Percentiles rank a stretch among this genome's conserved stretches.
These are phyloP conservation scores for Chanos chanos DNA, from an alignment of 2,797 vertebrate genomes.

Conservation along the genomic window DNA sequence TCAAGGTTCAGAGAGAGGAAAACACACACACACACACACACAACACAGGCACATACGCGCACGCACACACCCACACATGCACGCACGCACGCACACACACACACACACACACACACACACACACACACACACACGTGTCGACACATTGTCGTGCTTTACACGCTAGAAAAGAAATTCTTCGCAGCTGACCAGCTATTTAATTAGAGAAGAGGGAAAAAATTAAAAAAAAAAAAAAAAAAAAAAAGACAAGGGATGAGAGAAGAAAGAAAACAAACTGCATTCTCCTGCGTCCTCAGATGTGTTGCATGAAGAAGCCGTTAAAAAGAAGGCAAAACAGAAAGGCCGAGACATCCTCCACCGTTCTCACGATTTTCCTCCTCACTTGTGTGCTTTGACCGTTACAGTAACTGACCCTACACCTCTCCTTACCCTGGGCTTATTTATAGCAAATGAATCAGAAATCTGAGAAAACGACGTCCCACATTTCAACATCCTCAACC, in stretches of 20 bases:
- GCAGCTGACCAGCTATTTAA: constrained; percentile 75
- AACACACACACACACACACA: constrained; percentile 31
- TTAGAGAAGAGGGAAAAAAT: constrained; percentile 49
- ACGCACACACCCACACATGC: constrained; percentile 45
- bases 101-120: constrained; percentile 46
- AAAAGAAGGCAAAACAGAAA: constrained; percentile 61
- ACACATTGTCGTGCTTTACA: constrained; percentile 50
- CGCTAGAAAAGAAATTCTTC: constrained; percentile 67
- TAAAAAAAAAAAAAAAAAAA: constrained; percentile 28
- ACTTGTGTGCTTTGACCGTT: constrained; percentile 32
- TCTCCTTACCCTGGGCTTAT: constrained; percentile 53
- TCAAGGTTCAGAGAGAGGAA: constrained; percentile 72
- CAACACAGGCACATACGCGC: constrained; percentile 45
- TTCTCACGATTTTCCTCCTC: constrained; percentile 61
- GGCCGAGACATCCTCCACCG: constrained; percentile 60
- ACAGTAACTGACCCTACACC: constrained; percentile 72
- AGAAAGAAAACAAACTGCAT: constrained; percentile 50
- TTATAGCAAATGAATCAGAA: constrained; percentile 47
- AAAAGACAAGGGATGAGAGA: constrained; percentile 6
- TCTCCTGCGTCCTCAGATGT: constrained; percentile 68
- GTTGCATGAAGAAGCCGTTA: constrained; percentile 70
- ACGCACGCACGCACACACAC: constrained; percentile 47
- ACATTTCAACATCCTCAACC: constrained; percentile 24
- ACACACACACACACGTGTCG: constrained; percentile 52
- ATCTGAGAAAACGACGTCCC: constrained; percentile 42